Conservation (phyloP, 2,888 invertebrate genomes). For the Pachliopta kotzebuea region DNA sequence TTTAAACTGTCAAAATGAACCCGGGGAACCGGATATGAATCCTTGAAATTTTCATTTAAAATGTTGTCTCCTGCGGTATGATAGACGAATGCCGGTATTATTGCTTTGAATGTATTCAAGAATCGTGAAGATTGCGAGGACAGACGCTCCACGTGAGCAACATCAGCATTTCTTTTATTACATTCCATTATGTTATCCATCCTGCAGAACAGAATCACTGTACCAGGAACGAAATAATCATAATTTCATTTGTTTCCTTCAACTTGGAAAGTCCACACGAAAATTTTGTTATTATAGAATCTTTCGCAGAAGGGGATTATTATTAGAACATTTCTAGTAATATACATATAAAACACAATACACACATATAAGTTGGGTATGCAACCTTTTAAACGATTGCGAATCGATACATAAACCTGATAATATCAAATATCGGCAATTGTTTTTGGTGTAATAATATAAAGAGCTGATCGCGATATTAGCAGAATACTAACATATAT, state of each 20-base stretch:
- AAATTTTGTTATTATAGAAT: no score
- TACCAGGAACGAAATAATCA: neutral
- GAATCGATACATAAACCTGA: no score
- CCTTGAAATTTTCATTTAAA: slow-evolving; percentile 4
- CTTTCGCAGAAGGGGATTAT: no score
- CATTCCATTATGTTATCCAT: slow-evolving; percentile 16
- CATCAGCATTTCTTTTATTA: slow-evolving; percentile 19
- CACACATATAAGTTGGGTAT: no score
- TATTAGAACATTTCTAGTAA: no score
- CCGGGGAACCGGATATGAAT: neutral
- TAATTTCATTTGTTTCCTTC: neutral
- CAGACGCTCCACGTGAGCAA: slow-evolving; percentile 3
- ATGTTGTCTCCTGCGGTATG: slow-evolving; percentile 5
- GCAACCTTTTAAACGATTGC: no score
- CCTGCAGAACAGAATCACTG: slow-evolving; percentile 7
- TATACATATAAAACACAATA: no score
- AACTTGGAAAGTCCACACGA: no score
- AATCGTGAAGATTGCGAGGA: slow-evolving; percentile 7
- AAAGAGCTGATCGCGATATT: no score
- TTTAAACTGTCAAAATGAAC: neutral
- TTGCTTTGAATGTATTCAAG: slow-evolving; percentile 11
- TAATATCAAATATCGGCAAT: no score
- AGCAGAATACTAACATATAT: no score
- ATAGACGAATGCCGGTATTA: neutral
- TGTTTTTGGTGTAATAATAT: no score